phyloP scores from a whole-genome alignment of 1,140 invertebrate species.

The Glossosoma conforme region DNA sequence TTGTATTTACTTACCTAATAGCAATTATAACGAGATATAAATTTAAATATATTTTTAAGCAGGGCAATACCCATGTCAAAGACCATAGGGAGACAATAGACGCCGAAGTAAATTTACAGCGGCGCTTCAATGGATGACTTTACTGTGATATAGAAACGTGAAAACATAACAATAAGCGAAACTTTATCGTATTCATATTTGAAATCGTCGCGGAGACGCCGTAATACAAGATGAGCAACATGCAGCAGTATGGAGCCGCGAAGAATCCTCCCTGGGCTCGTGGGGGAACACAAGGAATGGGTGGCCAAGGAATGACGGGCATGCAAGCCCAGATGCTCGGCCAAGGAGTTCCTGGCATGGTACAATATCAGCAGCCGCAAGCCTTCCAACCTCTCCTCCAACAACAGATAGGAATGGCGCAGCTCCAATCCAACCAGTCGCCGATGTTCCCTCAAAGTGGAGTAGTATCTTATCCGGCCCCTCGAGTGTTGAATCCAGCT shows the following conservation, averaged over 20 bases:
- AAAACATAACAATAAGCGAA: too few relatives aligned
- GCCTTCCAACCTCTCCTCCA: slow-evolving; percentile 52
- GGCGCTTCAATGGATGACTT: too few relatives aligned
- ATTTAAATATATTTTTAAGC: too few relatives aligned
- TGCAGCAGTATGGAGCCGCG: slow-evolving; percentile 51
- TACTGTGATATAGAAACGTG: too few relatives aligned
- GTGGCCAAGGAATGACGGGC: slow-evolving; percentile 40
- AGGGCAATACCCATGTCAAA: too few relatives aligned
- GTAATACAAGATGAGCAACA: slow-evolving; percentile 49
- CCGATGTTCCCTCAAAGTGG: slow-evolving; percentile 57
- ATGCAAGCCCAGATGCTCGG: slow-evolving; percentile 56
- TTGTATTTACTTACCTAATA: too few relatives aligned
- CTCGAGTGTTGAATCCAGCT: slow-evolving; percentile 63
- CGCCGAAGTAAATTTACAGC: too few relatives aligned
- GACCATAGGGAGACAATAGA: too few relatives aligned
- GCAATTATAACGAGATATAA: too few relatives aligned
- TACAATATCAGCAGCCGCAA: slow-evolving; percentile 55
- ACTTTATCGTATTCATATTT: too few relatives aligned
- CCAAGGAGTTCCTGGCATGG: slow-evolving; percentile 49
- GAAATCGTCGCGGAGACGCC: too few relatives aligned
- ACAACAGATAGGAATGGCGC: slow-evolving; percentile 36
- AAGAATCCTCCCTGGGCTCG: slow-evolving; percentile 59
- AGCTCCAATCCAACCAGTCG: slow-evolving; percentile 47
- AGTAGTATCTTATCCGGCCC: slow-evolving; percentile 66
- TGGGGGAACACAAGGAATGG: too few relatives aligned